Conservation (phyloP, 2,113 vertebrate species). For the Poicephalus gulielmi region DNA sequence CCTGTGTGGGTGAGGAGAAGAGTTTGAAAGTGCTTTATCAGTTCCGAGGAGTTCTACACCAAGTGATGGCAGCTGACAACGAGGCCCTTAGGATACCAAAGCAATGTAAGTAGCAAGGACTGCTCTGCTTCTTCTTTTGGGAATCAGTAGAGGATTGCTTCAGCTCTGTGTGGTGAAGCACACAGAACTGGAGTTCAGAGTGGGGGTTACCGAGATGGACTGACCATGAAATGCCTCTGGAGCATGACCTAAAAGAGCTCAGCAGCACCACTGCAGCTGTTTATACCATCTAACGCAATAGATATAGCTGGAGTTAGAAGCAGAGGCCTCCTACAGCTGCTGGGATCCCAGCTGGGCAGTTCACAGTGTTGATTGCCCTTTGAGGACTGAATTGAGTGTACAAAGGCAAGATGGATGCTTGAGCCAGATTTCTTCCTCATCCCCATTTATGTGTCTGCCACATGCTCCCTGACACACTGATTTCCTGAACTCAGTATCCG, state of each 20-base stretch:
- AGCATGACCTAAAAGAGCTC: background rate
- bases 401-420: background rate
- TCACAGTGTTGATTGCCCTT: background rate
- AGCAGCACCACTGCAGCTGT: background rate
- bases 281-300: background rate
- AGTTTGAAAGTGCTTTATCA: conserved; percentile 97
- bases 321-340: background rate
- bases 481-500: background rate
- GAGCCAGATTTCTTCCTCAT: background rate
- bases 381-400: background rate
- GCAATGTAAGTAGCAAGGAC: conserved; percentile 87
- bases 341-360: background rate
- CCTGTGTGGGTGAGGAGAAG: conserved; percentile 96
- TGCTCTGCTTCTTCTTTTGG: background rate
- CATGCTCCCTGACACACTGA: background rate
- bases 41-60: conserved; percentile 96
- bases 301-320: background rate
- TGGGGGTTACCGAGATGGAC: background rate
- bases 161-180: background rate
- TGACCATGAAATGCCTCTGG: background rate
- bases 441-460: background rate
- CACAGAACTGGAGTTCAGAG: background rate
- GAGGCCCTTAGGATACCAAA: conserved; percentile 99
- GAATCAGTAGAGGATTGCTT: background rate
- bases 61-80: conserved; percentile 89